Conservation (phyloP, 1,140 invertebrate species). For the Drosophila seguyi region DNA sequence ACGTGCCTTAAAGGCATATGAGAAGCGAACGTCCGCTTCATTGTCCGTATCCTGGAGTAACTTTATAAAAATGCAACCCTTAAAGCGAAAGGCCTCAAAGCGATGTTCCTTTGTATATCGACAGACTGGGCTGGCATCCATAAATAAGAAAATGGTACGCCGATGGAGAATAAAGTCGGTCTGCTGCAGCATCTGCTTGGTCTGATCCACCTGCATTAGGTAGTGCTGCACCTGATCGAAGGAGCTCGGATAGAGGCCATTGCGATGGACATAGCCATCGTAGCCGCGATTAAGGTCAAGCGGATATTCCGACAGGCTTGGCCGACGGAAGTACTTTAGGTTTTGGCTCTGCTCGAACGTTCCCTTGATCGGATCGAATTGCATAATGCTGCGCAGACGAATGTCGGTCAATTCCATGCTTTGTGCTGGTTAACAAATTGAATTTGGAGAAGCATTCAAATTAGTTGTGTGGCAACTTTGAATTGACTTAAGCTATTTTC, state of each 20-base stretch:
- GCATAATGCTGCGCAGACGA: not conserved
- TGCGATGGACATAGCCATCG: not conserved
- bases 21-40: accelerated
- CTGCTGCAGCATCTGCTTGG: not conserved
- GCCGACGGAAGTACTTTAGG: conserved; percentile 11
- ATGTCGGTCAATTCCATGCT: conserved; percentile 3
- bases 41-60: accelerated
- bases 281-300: not conserved
- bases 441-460: conserved; percentile 38
- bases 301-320: not conserved
- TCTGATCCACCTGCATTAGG: not conserved
- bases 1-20: conserved; percentile 21
- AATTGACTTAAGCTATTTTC: conserved; percentile 18
- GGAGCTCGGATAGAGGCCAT: not conserved
- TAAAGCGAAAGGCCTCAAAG: conserved; percentile 12
- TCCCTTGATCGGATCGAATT: not conserved
- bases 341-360: not conserved
- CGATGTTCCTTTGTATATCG: no score
- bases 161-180: conserved; percentile 9
- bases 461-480: conserved; percentile 43
- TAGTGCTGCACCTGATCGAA: not conserved
- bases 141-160: not conserved
- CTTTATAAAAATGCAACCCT: conserved; percentile 26
- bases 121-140: not conserved
- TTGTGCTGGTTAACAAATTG: conserved; percentile 23